A percentile compares a stretch with the other conserved stretches of the same genome.
Conservation (phyloP, 2,888 invertebrate genomes). For the Cybosia mesomella region DNA sequence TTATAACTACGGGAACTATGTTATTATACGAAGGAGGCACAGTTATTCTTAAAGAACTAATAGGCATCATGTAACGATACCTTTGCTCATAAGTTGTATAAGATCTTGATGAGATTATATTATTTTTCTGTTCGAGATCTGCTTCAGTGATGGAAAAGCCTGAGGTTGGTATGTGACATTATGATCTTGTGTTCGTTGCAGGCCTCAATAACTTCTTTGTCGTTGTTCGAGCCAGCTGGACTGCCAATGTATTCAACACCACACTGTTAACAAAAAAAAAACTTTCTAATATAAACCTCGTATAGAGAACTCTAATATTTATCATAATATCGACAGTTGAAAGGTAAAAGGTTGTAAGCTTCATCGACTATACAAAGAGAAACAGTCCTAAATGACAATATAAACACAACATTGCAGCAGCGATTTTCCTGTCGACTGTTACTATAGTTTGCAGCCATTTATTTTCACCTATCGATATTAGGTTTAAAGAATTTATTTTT, state of each 20-base stretch:
- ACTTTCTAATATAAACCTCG: background rate
- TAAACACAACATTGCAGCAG: too few species aligned
- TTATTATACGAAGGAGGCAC: background rate
- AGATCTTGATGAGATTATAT: background rate
- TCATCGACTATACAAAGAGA: background rate
- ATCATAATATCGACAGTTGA: too few species aligned
- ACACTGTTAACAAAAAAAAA: conserved; percentile 87
- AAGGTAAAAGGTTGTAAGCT: background rate
- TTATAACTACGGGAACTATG: background rate
- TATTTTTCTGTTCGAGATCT: background rate
- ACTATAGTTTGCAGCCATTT: too few species aligned
- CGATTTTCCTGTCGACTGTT: too few species aligned
- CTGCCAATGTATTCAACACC: conserved; percentile 97
- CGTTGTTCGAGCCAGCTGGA: conserved; percentile 98
- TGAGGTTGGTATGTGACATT: conserved; percentile 95
- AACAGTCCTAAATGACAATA: background rate
- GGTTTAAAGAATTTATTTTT: too few species aligned
- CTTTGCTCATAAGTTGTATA: background rate
- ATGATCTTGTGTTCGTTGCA: conserved; percentile 96
- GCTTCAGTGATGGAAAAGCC: conserved; percentile 97
- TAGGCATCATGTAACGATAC: background rate
- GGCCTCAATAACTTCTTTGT: conserved; percentile 94
- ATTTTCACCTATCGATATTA: too few species aligned
- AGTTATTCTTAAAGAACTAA: background rate
- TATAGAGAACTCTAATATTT: background rate